phyloP scores from a whole-genome alignment of 2,113 vertebrate species.

The Camelus bactrianus region DNA sequence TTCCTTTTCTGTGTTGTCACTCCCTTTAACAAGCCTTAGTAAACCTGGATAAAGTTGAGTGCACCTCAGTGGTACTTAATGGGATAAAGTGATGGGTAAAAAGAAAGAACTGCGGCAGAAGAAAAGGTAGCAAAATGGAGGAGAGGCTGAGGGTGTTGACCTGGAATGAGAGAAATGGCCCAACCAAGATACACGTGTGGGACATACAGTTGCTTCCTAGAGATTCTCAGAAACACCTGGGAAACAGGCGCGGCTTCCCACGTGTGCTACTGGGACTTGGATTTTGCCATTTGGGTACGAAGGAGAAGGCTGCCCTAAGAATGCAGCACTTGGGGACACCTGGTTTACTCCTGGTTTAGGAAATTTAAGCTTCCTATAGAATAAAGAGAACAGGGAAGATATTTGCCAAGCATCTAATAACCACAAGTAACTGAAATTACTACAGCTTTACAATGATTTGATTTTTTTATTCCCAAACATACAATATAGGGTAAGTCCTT shows the following conservation, averaged over 20 bases:
- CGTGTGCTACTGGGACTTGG: rapidly evolving
- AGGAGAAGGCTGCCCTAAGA: background rate
- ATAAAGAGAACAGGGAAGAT: background rate
- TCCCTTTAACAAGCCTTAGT: background rate
- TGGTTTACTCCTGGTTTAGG: background rate
- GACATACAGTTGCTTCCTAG: background rate
- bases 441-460: conserved; percentile 1
- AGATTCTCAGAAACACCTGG: background rate
- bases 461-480: background rate
- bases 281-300: background rate
- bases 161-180: background rate
- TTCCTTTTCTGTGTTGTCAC: background rate
- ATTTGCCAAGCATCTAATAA: background rate
- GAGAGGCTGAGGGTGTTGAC: background rate
- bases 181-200: background rate
- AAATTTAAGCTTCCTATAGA: background rate
- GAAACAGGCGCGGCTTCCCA: background rate
- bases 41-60: background rate
- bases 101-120: background rate
- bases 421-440: background rate
- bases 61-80: background rate
- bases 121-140: background rate
- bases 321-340: background rate
- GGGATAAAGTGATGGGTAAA: background rate
- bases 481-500: background rate